These are phyloP conservation scores for Psettodes erumei DNA, from an alignment of 2,113 vertebrate species.

Conservation along the genomic window DNA sequence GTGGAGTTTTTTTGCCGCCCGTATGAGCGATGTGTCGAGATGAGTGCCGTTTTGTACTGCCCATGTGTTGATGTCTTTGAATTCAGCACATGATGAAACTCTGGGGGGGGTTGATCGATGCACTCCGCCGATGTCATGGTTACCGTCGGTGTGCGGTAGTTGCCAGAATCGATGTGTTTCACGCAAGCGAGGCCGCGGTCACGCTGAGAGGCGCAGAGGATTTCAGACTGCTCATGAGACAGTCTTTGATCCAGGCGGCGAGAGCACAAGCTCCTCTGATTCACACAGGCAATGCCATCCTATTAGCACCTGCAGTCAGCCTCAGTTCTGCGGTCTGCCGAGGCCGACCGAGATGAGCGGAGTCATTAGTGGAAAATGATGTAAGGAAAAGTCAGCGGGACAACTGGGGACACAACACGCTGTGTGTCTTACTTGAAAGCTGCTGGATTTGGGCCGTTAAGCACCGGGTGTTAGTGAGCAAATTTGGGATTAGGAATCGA, in stretches of 20 bases:
- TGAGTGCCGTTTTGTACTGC: not conserved
- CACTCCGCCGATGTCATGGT: constrained; percentile 35
- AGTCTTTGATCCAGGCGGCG: constrained; percentile 60
- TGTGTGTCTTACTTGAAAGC: constrained; percentile 46
- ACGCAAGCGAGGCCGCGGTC: constrained; percentile 23
- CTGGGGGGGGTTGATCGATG: not conserved
- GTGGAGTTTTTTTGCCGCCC: no score
- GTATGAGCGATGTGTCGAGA: constrained; percentile 23
- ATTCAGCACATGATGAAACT: constrained; percentile 38
- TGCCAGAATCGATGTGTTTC: constrained; percentile 57
- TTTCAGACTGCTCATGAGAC: constrained; percentile 57
- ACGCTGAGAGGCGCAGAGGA: constrained; percentile 52
- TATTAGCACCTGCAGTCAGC: constrained; percentile 60
- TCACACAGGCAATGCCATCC: constrained; percentile 32
- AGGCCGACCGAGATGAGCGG: not conserved
- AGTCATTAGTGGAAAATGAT: constrained; percentile 13
- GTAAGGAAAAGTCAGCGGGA: constrained; percentile 37
- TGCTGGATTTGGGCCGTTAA: constrained; percentile 25
- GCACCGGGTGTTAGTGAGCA: constrained; percentile 39
- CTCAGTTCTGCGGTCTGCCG: constrained; percentile 21
- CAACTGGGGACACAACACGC: constrained; percentile 26
- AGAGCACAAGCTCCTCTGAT: constrained; percentile 42
- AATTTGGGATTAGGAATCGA: constrained; percentile 52
- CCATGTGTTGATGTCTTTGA: constrained; percentile 10
- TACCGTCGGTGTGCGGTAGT: constrained; percentile 21